These are phyloP conservation scores for Notolabrus celidotus DNA, from an alignment of 2,797 vertebrate species.

Conservation along the genomic window DNA sequence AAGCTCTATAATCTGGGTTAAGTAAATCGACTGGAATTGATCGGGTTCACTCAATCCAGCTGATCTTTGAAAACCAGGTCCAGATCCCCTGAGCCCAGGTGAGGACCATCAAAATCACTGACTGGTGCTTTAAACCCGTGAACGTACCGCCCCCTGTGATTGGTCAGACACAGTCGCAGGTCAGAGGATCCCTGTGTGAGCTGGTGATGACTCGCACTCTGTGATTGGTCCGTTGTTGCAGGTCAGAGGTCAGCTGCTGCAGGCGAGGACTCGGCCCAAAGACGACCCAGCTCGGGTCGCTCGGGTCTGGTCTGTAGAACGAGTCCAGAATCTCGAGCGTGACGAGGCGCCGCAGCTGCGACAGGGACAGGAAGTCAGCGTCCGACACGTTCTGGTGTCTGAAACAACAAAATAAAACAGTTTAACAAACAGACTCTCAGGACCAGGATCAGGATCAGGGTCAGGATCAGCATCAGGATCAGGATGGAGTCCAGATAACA, in stretches of 20 bases:
- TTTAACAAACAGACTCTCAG: too few relatives aligned
- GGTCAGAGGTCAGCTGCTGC: constrained; percentile 30
- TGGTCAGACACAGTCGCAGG: constrained; percentile 56
- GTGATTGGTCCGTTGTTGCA: constrained; percentile 49
- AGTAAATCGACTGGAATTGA: too few relatives aligned
- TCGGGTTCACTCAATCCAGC: too few relatives aligned
- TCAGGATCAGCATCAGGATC: too few relatives aligned
- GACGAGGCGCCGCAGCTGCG: constrained; percentile 30
- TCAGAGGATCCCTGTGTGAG: constrained; percentile 31
- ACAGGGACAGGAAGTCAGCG: constrained; percentile 51
- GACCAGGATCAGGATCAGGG: too few relatives aligned
- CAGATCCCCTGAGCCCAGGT: too few relatives aligned
- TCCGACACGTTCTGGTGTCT: constrained; percentile 59
- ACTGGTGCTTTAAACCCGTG: too few relatives aligned
- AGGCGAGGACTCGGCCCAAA: constrained; percentile 50
- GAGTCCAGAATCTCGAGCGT: constrained; percentile 62
- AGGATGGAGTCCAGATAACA: too few relatives aligned
- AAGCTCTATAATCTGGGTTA: too few relatives aligned
- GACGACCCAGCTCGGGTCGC: constrained; percentile 19
- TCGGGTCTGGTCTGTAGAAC: constrained; percentile 41
- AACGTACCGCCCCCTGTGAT: too few relatives aligned
- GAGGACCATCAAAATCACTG: too few relatives aligned
- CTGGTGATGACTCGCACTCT: constrained; percentile 55
- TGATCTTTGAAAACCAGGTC: too few relatives aligned
- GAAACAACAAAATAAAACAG: not conserved